These are phyloP conservation scores for Branchellion lobata DNA, from an alignment of 2,888 invertebrate genomes.

Conservation along the genomic window DNA sequence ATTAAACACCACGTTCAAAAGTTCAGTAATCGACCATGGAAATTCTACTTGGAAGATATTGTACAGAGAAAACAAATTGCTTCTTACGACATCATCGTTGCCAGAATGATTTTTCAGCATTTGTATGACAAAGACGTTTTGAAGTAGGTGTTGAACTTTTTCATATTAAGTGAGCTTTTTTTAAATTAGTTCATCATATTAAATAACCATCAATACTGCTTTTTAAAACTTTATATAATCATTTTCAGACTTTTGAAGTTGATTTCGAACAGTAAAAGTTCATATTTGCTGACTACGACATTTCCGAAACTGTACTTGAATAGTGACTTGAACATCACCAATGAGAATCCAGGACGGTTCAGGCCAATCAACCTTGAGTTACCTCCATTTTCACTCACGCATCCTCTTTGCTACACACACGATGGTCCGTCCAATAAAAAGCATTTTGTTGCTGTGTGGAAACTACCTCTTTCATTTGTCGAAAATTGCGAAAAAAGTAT, in stretches of 20 bases:
- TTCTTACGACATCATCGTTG: conserved; percentile 50
- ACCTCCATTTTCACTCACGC: conserved; percentile 49
- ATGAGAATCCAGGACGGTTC: conserved; percentile 50
- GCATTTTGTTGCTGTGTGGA: conserved; percentile 51
- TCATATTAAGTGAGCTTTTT: too few species aligned
- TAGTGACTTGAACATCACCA: conserved; percentile 44
- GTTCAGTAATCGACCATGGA: conserved; percentile 44
- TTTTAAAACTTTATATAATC: background rate
- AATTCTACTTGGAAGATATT: conserved; percentile 48
- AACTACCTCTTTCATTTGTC: conserved; percentile 47
- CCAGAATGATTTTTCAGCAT: conserved; percentile 52
- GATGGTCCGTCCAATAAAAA: conserved; percentile 50
- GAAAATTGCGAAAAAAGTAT: conserved; percentile 36
- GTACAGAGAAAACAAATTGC: conserved; percentile 37
- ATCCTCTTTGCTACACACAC: conserved; percentile 49
- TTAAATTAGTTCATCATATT: background rate
- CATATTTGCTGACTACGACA: conserved; percentile 49
- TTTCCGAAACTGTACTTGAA: conserved; percentile 46
- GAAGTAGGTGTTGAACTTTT: background rate
- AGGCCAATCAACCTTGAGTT: conserved; percentile 51
- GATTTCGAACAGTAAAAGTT: conserved; percentile 47
- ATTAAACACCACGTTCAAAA: conserved; percentile 49
- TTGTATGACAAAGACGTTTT: conserved; percentile 47
- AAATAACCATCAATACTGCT: background rate
- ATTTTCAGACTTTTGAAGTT: conserved; percentile 42